Evolutionary conservation across 2,113 vertebrate genomes (phyloP).

Genomic region (Syrmaticus mikado): DNA sequence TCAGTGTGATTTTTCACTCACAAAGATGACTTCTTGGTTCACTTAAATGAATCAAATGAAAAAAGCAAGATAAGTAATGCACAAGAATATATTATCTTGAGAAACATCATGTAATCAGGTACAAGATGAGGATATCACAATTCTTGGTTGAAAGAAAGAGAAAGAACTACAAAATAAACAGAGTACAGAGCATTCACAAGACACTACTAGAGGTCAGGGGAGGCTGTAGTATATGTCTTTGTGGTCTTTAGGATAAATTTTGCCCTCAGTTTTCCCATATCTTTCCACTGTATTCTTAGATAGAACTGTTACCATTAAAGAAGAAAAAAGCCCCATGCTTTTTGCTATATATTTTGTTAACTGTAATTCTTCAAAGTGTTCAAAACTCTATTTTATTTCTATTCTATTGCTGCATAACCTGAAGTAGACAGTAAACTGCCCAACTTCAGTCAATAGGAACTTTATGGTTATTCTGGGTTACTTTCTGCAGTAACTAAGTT

Average conservation of each 20-base stretch:
- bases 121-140: not conserved
- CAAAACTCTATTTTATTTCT: not conserved
- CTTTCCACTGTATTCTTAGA: not conserved
- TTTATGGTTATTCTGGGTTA: not conserved
- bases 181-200: not conserved
- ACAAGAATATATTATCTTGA: not conserved
- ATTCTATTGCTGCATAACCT: not conserved
- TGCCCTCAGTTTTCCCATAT: not conserved
- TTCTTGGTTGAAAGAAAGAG: not conserved
- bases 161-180: not conserved
- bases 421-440: not conserved
- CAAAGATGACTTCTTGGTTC: not conserved
- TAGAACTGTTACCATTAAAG: not conserved
- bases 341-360: not conserved
- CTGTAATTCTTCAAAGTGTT: not conserved
- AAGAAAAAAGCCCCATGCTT: not conserved
- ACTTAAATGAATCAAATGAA: not conserved
- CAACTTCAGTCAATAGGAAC: not conserved
- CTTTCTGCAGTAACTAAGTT: slow-evolving; percentile 5
- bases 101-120: not conserved
- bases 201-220: not conserved
- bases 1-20: not conserved
- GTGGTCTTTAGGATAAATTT: not conserved
- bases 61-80: not conserved
- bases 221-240: not conserved